phyloP scores from a whole-genome alignment of 2,113 vertebrate genomes.

The Aspiorhynchus laticeps region DNA sequence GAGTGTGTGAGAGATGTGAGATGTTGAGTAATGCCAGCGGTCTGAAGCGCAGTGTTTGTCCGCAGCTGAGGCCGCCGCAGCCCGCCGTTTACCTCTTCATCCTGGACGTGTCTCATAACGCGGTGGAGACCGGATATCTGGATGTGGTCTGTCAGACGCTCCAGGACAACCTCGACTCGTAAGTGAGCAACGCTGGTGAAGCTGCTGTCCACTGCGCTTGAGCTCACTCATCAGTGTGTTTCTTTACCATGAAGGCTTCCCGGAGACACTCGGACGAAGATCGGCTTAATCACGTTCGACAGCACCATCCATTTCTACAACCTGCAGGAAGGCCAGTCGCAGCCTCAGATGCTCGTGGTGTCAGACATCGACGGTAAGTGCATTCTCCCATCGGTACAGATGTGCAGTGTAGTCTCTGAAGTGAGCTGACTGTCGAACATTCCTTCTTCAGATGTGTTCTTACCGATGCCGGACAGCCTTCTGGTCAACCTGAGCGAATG shows the following conservation, averaged over 20 bases:
- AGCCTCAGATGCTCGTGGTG: conserved; percentile 97
- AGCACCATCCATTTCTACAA: conserved; percentile 99
- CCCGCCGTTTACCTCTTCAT: conserved; percentile 96
- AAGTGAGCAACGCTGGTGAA: conserved; percentile 66
- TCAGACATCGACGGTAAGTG: conserved; percentile 94
- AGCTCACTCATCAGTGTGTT: not conserved
- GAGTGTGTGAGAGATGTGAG: too few species aligned
- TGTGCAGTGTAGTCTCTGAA: not conserved
- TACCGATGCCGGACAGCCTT: conserved; percentile 97
- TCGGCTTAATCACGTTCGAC: conserved; percentile 97
- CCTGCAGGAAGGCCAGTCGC: conserved; percentile 95
- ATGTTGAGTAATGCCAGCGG: too few species aligned
- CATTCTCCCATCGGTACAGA: not conserved
- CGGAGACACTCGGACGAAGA: conserved; percentile 94
- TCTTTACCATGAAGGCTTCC: conserved; percentile 81
- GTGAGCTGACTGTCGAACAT: not conserved
- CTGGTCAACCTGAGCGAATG: conserved; percentile 96
- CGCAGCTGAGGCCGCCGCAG: conserved; percentile 91
- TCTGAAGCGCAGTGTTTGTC: not conserved
- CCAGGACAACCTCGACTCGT: conserved; percentile 92
- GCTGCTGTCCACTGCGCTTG: not conserved
- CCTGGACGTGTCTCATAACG: conserved; percentile 95
- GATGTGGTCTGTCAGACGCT: conserved; percentile 90
- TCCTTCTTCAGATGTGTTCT: conserved; percentile 90
- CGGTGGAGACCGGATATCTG: conserved; percentile 94